A percentile compares a stretch with the other conserved stretches of the same genome.
Evolutionary conservation across 2,888 invertebrate species (phyloP).

Genomic region (Omphaloscelis lunosa): DNA sequence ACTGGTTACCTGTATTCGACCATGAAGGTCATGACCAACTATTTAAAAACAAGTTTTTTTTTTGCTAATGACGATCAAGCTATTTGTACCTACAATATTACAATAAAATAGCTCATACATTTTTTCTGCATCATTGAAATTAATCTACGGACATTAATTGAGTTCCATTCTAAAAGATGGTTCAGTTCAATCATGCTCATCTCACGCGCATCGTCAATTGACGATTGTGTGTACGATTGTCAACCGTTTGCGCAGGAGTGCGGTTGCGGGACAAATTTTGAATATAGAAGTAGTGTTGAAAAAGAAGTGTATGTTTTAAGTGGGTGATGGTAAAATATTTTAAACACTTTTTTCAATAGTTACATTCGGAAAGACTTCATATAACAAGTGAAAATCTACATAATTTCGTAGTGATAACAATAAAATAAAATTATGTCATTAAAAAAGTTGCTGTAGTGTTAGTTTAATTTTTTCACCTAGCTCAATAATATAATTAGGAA

Average conservation of each 20-base stretch:
- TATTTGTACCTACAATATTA: not conserved
- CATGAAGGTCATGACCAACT: slow-evolving; percentile 16
- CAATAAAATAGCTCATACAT: slow-evolving; percentile 5
- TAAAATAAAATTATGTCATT: not conserved
- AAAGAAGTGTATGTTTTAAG: not conserved
- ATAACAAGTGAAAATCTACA: not conserved
- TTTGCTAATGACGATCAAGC: slow-evolving; percentile 30
- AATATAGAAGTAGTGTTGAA: not conserved
- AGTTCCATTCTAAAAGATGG: slow-evolving; percentile 53
- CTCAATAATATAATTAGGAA: not conserved
- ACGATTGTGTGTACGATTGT: slow-evolving; percentile 27
- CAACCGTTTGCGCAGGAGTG: slow-evolving; percentile 18
- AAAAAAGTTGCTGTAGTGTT: no score
- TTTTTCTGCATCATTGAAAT: slow-evolving; percentile 38
- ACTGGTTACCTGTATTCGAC: not conserved
- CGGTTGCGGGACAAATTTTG: slow-evolving; percentile 4
- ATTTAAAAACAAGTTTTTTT: slow-evolving; percentile 28
- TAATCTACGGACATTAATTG: slow-evolving; percentile 66
- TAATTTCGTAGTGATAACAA: not conserved
- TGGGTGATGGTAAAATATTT: not conserved
- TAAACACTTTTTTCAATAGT: not conserved
- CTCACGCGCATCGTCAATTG: slow-evolving; percentile 62
- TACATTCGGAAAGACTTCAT: not conserved
- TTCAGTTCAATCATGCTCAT: slow-evolving; percentile 56
- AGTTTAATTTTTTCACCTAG: not conserved